A percentile compares a stretch with the other conserved stretches of the same genome.
phyloP scores from a whole-genome alignment of 2,797 vertebrate species.

The Podargus strigoides region DNA sequence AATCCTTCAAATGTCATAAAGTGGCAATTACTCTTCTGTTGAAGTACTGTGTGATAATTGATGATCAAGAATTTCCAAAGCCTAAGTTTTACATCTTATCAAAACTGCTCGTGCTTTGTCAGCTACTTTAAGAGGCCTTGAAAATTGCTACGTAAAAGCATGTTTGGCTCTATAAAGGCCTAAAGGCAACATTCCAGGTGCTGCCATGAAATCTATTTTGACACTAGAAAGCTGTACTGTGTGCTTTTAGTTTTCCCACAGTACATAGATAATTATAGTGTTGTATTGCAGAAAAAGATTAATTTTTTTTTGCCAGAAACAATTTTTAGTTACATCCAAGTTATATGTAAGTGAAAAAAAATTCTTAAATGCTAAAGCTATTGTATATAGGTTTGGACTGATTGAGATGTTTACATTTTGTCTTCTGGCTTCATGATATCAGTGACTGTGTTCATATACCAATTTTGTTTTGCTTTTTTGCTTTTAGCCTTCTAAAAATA shows the following conservation, averaged over 20 bases:
- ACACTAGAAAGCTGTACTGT: neutral
- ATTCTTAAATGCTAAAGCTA: conserved; percentile 2
- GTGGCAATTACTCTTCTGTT: neutral
- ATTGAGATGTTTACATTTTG: conserved; percentile 12
- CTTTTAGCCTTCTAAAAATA: conserved; percentile 33
- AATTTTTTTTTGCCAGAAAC: neutral
- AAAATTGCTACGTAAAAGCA: neutral
- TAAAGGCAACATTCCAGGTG: neutral
- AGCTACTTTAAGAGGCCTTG: neutral
- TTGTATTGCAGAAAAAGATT: neutral
- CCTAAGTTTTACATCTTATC: neutral
- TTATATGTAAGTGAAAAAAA: neutral
- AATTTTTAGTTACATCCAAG: conserved; percentile 22
- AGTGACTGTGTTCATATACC: neutral
- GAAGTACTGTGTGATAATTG: neutral
- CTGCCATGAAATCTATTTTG: conserved; percentile 27
- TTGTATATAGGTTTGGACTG: conserved; percentile 8
- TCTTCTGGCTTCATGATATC: neutral
- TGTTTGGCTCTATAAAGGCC: neutral
- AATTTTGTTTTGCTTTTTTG: neutral
- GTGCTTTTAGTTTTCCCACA: conserved; percentile 20
- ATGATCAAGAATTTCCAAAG: neutral
- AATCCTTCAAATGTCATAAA: neutral
- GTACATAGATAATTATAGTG: conserved; percentile 26
- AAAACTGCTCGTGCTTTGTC: neutral